phyloP scores from a whole-genome alignment of 1,140 invertebrate genomes.

The Halictus rubicundus region DNA sequence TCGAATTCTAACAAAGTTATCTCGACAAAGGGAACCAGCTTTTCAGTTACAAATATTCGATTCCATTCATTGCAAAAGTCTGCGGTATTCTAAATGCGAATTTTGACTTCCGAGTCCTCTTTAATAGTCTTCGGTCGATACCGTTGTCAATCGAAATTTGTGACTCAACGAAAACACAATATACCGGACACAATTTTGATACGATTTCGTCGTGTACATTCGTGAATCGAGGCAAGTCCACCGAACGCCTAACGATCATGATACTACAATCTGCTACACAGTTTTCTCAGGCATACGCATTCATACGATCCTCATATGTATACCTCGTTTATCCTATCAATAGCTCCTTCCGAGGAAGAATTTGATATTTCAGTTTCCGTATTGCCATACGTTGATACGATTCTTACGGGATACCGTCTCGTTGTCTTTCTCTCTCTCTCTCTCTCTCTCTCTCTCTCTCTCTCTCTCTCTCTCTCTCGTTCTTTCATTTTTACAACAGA shows the following conservation, averaged over 20 bases:
- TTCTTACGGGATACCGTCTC: too few species aligned
- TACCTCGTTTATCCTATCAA: constrained; percentile 19
- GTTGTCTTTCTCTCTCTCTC: background rate
- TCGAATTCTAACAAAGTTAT: too few species aligned
- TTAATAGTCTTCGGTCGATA: background rate
- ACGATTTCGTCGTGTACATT: background rate
- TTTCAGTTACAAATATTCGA: too few species aligned
- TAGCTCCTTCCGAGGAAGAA: background rate
- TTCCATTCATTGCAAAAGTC: too few species aligned
- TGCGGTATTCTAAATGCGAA: too few species aligned
- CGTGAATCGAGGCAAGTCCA: constrained; percentile 8
- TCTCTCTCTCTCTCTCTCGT: background rate
- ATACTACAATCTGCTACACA: constrained; percentile 26
- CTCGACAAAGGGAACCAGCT: too few species aligned
- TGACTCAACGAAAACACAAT: background rate
- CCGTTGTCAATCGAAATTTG: background rate
- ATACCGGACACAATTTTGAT: background rate
- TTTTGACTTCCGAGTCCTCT: background rate
- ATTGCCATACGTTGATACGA: constrained; percentile 48
- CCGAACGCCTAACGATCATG: constrained; percentile 8
- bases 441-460: too few species aligned
- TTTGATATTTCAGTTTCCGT: constrained; percentile 44
- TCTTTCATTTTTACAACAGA: background rate
- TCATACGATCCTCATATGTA: constrained; percentile 33
- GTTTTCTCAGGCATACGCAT: constrained; percentile 40